Percentiles rank a stretch among this genome's conserved stretches.
Conservation (phyloP, 2,888 invertebrate species). For the Pegoplata infirma region DNA sequence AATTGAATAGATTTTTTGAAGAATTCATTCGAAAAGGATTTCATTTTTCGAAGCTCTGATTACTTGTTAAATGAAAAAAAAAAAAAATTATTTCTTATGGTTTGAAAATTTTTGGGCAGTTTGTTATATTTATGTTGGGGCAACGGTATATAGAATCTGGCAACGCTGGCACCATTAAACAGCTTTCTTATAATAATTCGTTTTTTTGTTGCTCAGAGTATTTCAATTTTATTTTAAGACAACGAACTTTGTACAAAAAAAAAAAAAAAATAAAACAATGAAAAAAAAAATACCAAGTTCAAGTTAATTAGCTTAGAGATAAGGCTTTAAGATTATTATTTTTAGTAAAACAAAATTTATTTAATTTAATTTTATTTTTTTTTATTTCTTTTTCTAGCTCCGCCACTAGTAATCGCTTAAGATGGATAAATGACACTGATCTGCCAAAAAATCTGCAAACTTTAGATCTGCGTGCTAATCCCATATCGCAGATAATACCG, state of each 20-base stretch:
- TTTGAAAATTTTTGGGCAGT: too few species aligned
- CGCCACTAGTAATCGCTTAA: conserved; percentile 89
- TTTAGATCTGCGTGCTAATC: conserved; percentile 91
- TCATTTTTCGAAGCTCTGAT: too few species aligned
- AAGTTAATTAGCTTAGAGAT: conserved; percentile 24
- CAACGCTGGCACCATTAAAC: too few species aligned
- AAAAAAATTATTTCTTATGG: too few species aligned
- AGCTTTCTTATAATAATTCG: neutral
- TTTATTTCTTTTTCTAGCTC: conserved; percentile 83
- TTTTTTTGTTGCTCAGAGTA: neutral
- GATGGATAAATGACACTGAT: conserved; percentile 84
- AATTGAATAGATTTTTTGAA: too few species aligned
- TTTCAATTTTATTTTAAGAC: neutral
- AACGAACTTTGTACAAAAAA: neutral
- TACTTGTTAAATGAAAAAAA: too few species aligned
- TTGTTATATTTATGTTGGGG: too few species aligned
- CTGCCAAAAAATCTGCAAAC: conserved; percentile 85
- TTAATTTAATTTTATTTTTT: too few species aligned
- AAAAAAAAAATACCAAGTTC: conserved; percentile 43
- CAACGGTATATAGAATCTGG: too few species aligned
- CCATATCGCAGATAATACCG: conserved; percentile 84
- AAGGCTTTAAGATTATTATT: neutral
- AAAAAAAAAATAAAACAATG: neutral
- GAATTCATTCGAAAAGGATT: too few species aligned
- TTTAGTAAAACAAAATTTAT: neutral